Conservation (phyloP, 2,797 vertebrate species). For the Sebastes cheni region DNA sequence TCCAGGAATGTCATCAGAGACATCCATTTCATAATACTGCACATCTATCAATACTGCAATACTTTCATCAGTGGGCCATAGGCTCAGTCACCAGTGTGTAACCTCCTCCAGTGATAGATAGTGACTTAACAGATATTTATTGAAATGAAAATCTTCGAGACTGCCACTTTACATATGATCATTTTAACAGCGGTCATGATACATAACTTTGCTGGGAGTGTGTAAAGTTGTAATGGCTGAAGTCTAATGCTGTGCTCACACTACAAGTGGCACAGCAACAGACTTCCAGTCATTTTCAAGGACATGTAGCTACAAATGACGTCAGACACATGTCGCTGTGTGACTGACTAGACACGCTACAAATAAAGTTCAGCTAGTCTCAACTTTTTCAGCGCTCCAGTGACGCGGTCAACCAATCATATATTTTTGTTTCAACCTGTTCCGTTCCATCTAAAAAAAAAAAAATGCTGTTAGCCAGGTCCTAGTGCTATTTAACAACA, state of each 20-base stretch:
- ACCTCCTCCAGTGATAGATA: too few species aligned
- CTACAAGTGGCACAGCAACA: background rate
- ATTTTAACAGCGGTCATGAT: background rate
- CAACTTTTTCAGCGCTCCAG: background rate
- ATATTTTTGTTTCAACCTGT: background rate
- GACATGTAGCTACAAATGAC: background rate
- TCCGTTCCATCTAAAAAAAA: background rate
- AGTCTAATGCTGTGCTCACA: background rate
- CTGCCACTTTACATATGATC: background rate
- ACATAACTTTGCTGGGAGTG: background rate
- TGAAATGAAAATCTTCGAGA: too few species aligned
- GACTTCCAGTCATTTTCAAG: background rate
- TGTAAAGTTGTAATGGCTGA: background rate
- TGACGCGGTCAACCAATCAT: background rate
- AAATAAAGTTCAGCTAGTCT: background rate
- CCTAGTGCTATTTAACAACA: background rate
- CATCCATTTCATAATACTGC: too few species aligned
- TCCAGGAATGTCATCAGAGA: too few species aligned
- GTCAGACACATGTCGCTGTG: background rate
- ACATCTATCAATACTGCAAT: too few species aligned
- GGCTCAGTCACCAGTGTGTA: too few species aligned
- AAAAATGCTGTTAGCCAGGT: background rate
- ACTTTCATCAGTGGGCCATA: too few species aligned
- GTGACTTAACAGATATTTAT: too few species aligned
- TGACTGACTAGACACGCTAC: background rate